Conservation (phyloP, 2,113 vertebrate genomes). For the Glareola pratincola region DNA sequence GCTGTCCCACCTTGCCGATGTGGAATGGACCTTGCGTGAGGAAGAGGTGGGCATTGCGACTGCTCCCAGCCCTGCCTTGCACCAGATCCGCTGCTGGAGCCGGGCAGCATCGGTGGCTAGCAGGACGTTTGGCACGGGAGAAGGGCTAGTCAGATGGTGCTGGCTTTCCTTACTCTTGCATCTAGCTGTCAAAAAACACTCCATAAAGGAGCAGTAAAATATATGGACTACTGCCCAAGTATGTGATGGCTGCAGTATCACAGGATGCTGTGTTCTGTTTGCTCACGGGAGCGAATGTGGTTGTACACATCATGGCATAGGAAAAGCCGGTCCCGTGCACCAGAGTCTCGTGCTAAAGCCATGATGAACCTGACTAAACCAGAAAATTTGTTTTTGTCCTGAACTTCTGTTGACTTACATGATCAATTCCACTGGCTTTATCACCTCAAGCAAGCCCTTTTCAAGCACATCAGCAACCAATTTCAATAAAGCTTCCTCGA, state of each 20-base stretch:
- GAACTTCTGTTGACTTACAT: neutral
- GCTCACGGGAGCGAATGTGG: rapidly evolving
- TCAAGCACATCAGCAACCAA: neutral
- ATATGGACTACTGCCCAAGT: neutral
- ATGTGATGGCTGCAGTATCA: neutral
- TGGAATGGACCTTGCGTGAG: neutral
- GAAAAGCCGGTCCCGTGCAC: neutral
- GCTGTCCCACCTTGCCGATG: neutral
- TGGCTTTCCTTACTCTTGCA: neutral
- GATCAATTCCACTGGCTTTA: neutral
- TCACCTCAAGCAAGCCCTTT: neutral
- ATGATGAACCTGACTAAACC: neutral
- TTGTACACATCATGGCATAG: neutral
- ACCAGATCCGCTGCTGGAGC: neutral
- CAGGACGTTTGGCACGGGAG: neutral
- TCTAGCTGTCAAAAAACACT: neutral
- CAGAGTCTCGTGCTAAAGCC: neutral
- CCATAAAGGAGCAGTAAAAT: neutral
- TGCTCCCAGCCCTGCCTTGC: rapidly evolving
- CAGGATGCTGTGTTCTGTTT: neutral
- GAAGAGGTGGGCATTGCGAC: neutral
- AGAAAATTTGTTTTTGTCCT: neutral
- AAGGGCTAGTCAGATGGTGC: neutral
- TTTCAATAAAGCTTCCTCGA: neutral
- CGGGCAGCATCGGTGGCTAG: neutral